phyloP scores from a whole-genome alignment of 2,797 vertebrate genomes.

The Siniperca scherzeri region DNA sequence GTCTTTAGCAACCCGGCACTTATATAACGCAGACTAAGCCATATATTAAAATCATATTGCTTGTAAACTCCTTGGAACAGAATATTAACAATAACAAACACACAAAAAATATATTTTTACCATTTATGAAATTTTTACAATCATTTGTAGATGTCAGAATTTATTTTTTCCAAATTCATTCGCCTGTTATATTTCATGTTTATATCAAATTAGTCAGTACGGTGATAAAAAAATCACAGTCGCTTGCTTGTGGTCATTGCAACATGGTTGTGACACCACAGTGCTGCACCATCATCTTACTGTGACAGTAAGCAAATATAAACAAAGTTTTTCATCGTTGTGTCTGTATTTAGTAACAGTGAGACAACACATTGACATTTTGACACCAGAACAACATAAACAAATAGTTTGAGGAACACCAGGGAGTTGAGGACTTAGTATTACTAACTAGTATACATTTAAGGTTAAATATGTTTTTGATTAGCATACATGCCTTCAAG shows the following conservation, averaged over 20 bases:
- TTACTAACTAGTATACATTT: background rate
- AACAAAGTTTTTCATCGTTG: background rate
- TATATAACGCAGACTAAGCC: background rate
- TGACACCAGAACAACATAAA: background rate
- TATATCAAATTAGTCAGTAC: background rate
- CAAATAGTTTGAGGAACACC: background rate
- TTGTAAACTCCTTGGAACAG: background rate
- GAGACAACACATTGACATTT: background rate
- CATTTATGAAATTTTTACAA: no score
- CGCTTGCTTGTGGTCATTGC: background rate
- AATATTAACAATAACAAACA: background rate
- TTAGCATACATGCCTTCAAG: slow-evolving; percentile 3
- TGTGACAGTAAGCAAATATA: background rate
- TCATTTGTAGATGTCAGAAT: background rate
- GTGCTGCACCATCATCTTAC: background rate
- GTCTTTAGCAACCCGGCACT: background rate
- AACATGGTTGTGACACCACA: background rate
- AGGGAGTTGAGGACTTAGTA: background rate
- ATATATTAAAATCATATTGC: background rate
- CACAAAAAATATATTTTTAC: no score
- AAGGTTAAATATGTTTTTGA: slow-evolving; percentile 9
- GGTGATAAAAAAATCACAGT: background rate
- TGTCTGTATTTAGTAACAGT: background rate
- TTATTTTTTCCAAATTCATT: background rate
- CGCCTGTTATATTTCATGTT: background rate